Base-by-base conservation (phyloP, 2,113 vertebrate genomes). In the Proterorhinus semilunaris region DNA sequence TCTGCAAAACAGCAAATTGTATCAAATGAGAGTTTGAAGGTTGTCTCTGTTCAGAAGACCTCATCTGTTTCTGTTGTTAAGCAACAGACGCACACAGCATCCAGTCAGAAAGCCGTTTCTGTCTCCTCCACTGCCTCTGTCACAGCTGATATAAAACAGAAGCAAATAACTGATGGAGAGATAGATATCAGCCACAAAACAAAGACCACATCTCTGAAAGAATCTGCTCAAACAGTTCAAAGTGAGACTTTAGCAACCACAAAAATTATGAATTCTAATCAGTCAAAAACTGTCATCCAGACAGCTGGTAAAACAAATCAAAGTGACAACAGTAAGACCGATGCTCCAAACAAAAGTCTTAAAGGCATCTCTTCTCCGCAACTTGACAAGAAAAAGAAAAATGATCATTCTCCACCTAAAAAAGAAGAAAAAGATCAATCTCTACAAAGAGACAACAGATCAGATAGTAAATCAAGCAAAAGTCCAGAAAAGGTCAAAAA, bases 401-500 rank as follows among this genome's bases (percentile, higher is more conserved):
- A 13, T 36, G 73, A 88, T 66, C 62, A 27, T 46, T 70, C 78
- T 62, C 12, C 71, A 54, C 6, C 76, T 21, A 82, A 69, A 63
- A 81, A 79, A 59, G 83, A 85, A 27, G 67, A 75, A 52, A 73
- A 79, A 44, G 47, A 59, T 71, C 59, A 78, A 15, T 12, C 74
- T 36, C 49, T 43, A 5, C 83, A 83, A 82, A 86, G 59, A 69
- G 88, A 89, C 71, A 78, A 79, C 81, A 13, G 78, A 68, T 81
- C 65, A 77, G 92, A 87, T 78, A 89, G 83, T 27, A 93, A 91
- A 76, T 65, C 76, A 16, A 73, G 50, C 43, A 89, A 90, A 70
- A 46, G 65, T 52, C 89, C 90, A 48, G 87, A 87, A 66, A 89
- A 91, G 74, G 86, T 49, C 46, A 90, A 90, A 59, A 91, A 88